Conservation (phyloP, 2,113 vertebrate species). For the Pteruthius melanotis region DNA sequence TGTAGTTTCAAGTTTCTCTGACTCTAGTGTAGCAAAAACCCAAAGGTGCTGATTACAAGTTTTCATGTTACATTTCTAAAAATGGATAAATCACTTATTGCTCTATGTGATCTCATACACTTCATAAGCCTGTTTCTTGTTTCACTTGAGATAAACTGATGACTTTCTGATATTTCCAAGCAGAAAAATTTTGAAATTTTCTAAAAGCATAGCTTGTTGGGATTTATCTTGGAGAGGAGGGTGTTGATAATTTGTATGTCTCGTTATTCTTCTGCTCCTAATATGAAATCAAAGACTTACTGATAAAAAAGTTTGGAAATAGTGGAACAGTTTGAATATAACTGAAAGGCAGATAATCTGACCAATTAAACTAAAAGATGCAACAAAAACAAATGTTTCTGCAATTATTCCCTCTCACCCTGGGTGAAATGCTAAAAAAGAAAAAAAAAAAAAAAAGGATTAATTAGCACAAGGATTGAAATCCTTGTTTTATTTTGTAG, state of each 20-base stretch:
- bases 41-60: background rate
- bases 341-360: background rate
- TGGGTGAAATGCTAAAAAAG: background rate
- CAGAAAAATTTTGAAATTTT: background rate
- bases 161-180: background rate
- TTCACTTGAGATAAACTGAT: background rate
- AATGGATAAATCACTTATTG: background rate
- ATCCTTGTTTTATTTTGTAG: background rate
- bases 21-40: background rate
- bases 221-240: background rate
- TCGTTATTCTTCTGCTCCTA: background rate
- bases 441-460: background rate
- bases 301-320: background rate
- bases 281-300: background rate
- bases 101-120: background rate
- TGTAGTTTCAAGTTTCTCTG: slow-evolving; percentile 38
- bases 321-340: background rate
- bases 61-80: slow-evolving; percentile 19
- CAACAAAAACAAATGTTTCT: background rate
- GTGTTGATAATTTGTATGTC: background rate
- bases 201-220: background rate
- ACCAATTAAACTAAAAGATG: background rate
- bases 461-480: no score
- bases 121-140: background rate
- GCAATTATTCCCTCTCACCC: background rate